These are phyloP conservation scores for Tragelaphus eurycerus DNA, from an alignment of 2,797 vertebrate genomes.

Conservation along the genomic window DNA sequence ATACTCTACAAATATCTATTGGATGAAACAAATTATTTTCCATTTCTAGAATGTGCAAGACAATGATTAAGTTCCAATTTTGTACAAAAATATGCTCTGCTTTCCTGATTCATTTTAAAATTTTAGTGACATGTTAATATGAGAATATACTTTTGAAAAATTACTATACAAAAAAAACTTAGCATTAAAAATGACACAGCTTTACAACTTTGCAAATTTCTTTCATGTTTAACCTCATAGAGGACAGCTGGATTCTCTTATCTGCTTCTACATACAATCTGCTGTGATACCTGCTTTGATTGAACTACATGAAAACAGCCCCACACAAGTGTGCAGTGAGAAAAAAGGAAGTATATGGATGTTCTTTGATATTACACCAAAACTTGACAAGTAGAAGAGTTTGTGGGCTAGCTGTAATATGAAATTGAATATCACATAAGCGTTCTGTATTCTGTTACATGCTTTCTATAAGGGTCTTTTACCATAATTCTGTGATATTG, in stretches of 20 bases:
- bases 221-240: conserved; percentile 35
- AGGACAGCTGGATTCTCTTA: conserved; percentile 1
- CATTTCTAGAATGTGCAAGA: conserved; percentile 6
- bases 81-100: background rate
- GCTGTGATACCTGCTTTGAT: background rate
- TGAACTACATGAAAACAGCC: background rate
- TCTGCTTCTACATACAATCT: background rate
- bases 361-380: conserved; percentile 47
- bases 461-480: conserved; percentile 9
- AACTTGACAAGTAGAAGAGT: conserved; percentile 24
- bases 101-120: conserved; percentile 5
- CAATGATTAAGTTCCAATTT: background rate
- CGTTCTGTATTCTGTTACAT: background rate
- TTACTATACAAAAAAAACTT: background rate
- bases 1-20: background rate
- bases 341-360: background rate
- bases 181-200: background rate
- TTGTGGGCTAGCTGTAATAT: background rate
- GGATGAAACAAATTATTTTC: conserved; percentile 2
- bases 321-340: background rate
- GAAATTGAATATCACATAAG: background rate
- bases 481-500: background rate
- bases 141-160: conserved; percentile 30
- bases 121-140: conserved; percentile 17
- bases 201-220: conserved; percentile 16